Evolutionary conservation across 2,113 vertebrate genomes (phyloP).

Genomic region (Malurus melanocephalus): DNA sequence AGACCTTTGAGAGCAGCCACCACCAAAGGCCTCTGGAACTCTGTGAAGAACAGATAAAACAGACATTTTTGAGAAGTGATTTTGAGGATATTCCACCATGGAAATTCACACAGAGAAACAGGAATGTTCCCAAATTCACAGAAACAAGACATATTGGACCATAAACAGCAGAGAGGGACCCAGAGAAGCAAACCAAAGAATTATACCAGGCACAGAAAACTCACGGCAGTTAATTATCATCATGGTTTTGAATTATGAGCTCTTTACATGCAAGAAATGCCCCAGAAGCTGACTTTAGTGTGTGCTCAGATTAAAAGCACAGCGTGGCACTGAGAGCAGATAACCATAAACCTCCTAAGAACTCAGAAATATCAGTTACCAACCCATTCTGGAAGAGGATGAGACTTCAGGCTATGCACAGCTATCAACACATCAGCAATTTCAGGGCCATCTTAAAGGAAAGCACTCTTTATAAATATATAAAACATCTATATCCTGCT

Average conservation of each 20-base stretch:
- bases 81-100: neutral
- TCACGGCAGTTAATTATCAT: neutral
- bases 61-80: neutral
- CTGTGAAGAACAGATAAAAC: neutral
- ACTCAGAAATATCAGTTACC: neutral
- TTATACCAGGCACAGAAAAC: neutral
- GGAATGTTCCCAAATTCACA: fast-evolving
- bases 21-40: neutral
- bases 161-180: neutral
- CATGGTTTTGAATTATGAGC: fast-evolving
- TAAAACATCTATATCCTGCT: neutral
- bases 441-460: neutral
- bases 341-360: neutral
- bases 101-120: neutral
- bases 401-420: neutral
- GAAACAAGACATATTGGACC: neutral
- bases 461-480: neutral
- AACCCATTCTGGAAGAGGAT: neutral
- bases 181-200: neutral
- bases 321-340: neutral
- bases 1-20: neutral
- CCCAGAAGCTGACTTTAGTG: neutral
- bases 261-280: neutral
- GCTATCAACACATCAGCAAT: neutral
- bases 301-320: too few species aligned